Percentiles rank a stretch among this genome's conserved stretches.
Conservation (phyloP, 2,113 vertebrate species). For the Lanius collurio region DNA sequence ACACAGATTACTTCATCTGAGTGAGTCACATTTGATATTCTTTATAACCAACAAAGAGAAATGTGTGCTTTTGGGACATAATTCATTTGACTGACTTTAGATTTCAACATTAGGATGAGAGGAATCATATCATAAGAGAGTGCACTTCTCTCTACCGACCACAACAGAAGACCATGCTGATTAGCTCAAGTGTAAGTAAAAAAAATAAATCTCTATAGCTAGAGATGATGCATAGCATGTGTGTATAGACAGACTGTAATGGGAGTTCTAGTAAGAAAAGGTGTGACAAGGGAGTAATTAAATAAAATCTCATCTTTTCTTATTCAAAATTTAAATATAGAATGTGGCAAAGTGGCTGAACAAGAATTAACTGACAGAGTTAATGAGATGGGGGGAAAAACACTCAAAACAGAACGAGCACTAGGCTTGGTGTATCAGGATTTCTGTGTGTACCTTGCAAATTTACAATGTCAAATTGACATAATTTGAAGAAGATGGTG, state of each 20-base stretch:
- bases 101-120: neutral
- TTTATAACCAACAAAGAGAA: neutral
- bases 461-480: slow-evolving; percentile 54
- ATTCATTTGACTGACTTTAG: neutral
- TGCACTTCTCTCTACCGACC: neutral
- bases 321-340: slow-evolving; percentile 45
- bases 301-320: slow-evolving; percentile 39
- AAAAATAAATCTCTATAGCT: neutral
- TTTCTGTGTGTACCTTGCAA: slow-evolving; percentile 25
- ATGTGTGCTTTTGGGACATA: neutral
- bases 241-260: neutral
- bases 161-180: neutral
- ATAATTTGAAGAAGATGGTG: slow-evolving; percentile 11
- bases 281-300: slow-evolving; percentile 19
- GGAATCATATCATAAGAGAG: neutral
- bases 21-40: slow-evolving; percentile 13
- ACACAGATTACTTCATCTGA: neutral
- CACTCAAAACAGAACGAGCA: neutral
- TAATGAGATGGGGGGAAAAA: slow-evolving; percentile 22
- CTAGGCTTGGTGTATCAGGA: neutral
- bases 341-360: neutral
- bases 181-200: neutral
- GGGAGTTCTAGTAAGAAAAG: slow-evolving; percentile 15
- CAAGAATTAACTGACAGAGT: slow-evolving; percentile 44
- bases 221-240: neutral